Percentiles rank a stretch among this genome's conserved stretches.
Conservation (phyloP, 1,140 invertebrate species). For the Acarapis woodi region DNA sequence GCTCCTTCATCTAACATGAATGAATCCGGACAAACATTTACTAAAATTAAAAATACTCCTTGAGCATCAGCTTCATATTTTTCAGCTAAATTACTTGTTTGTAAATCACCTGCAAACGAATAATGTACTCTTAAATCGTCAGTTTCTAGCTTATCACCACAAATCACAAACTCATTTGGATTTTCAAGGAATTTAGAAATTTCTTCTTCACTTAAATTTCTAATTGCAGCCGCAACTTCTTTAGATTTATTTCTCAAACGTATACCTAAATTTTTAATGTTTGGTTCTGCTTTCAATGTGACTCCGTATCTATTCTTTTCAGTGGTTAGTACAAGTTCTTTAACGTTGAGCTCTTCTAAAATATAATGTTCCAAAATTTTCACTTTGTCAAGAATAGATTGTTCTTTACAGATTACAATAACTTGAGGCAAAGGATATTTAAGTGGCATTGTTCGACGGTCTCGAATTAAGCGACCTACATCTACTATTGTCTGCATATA, state of each 20-base stretch:
- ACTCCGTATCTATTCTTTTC: constrained; percentile 85
- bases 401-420: constrained; percentile 67
- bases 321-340: constrained; percentile 49
- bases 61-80: constrained; percentile 69
- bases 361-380: constrained; percentile 54
- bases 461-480: constrained; percentile 62
- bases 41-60: constrained; percentile 26
- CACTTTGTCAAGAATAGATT: constrained; percentile 45
- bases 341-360: constrained; percentile 75
- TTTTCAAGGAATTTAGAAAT: constrained; percentile 7
- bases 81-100: constrained; percentile 27
- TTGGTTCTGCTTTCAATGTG: constrained; percentile 65
- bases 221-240: constrained; percentile 46
- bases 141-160: constrained; percentile 40
- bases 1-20: constrained; percentile 68
- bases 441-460: constrained; percentile 68
- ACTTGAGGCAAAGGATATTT: constrained; percentile 92
- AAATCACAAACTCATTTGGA: constrained; percentile 20
- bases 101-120: constrained; percentile 26
- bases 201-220: constrained; percentile 17
- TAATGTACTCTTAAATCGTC: constrained; percentile 66
- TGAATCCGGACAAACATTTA: constrained; percentile 36
- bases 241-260: constrained; percentile 68
- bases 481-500: constrained; percentile 88
- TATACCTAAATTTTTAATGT: constrained; percentile 59